Conservation (phyloP, 2,888 invertebrate genomes). For the Sphecodes monilicornis region DNA sequence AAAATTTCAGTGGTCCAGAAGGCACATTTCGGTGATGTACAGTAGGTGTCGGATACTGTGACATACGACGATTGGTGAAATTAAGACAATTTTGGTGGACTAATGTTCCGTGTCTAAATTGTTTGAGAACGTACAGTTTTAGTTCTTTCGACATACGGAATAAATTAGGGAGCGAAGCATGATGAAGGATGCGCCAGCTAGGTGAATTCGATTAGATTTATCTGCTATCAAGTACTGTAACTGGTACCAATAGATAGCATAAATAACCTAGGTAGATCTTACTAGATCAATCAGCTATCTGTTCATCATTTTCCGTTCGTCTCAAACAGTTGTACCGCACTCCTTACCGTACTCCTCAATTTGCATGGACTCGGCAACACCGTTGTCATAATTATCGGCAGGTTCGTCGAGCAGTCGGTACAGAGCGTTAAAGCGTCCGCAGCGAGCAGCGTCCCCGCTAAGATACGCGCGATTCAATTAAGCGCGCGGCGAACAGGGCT, state of each 20-base stretch:
- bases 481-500: constrained; percentile 27
- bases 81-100: too few species aligned
- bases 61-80: too few species aligned
- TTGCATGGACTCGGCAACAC: not conserved
- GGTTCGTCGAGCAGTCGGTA: not conserved
- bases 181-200: too few species aligned
- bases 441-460: not conserved
- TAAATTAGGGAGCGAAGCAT: not conserved
- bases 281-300: too few species aligned
- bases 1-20: not conserved
- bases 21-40: not conserved
- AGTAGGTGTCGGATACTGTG: too few species aligned
- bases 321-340: too few species aligned
- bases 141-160: not conserved
- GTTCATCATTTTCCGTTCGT: too few species aligned
- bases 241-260: not conserved
- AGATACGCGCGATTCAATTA: constrained; percentile 61
- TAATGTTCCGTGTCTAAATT: not conserved
- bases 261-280: too few species aligned
- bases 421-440: not conserved
- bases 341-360: too few species aligned
- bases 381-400: not conserved
- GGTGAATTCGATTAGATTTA: not conserved
- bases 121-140: too few species aligned
- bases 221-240: not conserved